Evolutionary conservation across 2,797 vertebrate species (phyloP).

Genomic region (Pantherophis vulpinus): DNA sequence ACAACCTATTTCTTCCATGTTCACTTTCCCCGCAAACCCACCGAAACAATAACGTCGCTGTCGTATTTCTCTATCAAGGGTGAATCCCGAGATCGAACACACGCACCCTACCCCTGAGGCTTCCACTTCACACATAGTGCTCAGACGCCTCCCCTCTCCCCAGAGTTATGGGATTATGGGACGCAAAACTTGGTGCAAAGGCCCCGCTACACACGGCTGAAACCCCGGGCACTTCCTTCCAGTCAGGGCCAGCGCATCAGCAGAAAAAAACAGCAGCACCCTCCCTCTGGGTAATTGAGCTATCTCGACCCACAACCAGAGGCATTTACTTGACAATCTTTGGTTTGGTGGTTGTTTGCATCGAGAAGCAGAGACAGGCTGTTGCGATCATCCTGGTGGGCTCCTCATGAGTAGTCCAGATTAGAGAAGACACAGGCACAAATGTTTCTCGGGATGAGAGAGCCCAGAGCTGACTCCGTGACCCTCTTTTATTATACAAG

Average conservation of each 20-base stretch:
- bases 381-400: too few species aligned
- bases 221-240: too few species aligned
- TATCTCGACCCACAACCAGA: not conserved
- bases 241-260: too few species aligned
- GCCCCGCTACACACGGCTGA: not conserved
- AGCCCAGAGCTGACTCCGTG: too few species aligned
- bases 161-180: too few species aligned
- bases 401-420: too few species aligned
- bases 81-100: not conserved
- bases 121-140: not conserved
- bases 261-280: too few species aligned
- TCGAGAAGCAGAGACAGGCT: too few species aligned
- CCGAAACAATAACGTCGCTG: constrained; percentile 64
- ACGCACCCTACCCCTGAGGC: not conserved
- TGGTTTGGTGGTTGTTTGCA: too few species aligned
- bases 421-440: too few species aligned
- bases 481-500: too few species aligned
- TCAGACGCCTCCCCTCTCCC: not conserved
- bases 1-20: not conserved
- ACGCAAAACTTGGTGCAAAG: not conserved
- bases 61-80: not conserved
- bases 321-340: not conserved
- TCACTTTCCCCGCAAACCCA: not conserved
- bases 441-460: too few species aligned
- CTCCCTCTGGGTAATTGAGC: not conserved